A percentile compares a stretch with the other conserved stretches of the same genome.
Evolutionary conservation across 2,888 invertebrate genomes (phyloP).

Genomic region (Mythimna albipuncta): DNA sequence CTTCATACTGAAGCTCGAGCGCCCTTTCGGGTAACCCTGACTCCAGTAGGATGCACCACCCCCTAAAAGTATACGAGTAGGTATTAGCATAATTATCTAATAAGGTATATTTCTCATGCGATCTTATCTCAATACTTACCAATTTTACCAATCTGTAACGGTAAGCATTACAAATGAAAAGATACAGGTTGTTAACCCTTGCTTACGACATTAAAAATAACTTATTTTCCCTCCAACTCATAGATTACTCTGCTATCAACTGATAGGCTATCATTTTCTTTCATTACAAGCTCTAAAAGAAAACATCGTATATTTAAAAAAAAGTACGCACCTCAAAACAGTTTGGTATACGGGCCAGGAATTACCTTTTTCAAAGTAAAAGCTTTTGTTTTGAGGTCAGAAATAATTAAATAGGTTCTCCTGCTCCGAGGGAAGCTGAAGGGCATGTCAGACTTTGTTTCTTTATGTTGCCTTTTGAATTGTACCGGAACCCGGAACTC

Average conservation of each 20-base stretch:
- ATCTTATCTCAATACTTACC: too few relatives aligned
- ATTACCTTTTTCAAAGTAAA: neutral
- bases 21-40: too few relatives aligned
- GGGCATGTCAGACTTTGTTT: neutral
- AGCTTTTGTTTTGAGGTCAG: neutral
- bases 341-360: neutral
- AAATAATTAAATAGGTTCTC: neutral
- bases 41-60: too few relatives aligned
- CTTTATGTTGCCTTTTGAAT: neutral
- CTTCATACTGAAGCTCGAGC: too few relatives aligned
- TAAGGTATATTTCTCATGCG: too few relatives aligned
- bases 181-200: constrained; percentile 15
- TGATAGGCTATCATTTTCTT: constrained; percentile 40
- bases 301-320: constrained; percentile 33
- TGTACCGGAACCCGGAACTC: neutral
- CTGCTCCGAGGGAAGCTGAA: neutral
- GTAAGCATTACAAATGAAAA: neutral
- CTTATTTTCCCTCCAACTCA: constrained; percentile 19
- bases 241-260: constrained; percentile 23
- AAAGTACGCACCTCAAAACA: constrained; percentile 22
- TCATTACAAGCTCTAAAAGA: constrained; percentile 32
- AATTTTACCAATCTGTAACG: neutral
- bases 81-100: too few relatives aligned
- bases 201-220: constrained; percentile 16
- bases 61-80: too few relatives aligned